phyloP scores from a whole-genome alignment of 2,888 invertebrate species.

The Phengaris arion region DNA sequence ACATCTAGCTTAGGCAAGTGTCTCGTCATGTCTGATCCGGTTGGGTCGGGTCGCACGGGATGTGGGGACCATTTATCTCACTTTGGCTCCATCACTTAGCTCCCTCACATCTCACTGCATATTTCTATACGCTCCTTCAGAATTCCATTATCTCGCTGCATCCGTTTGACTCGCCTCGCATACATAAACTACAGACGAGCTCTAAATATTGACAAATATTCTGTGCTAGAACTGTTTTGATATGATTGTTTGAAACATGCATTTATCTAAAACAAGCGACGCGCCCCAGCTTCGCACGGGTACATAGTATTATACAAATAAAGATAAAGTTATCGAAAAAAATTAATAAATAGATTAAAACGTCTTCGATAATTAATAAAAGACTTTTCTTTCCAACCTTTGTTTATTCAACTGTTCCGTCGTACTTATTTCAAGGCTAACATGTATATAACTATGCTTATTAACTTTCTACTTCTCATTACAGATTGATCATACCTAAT shows the following conservation, averaged over 20 bases:
- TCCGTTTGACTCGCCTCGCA: conserved; percentile 1
- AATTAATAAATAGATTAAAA: too few species aligned
- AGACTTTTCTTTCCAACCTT: too few species aligned
- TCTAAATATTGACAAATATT: conserved; percentile 9
- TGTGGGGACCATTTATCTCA: conserved; percentile 38
- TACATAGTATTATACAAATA: too few species aligned
- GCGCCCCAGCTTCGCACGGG: too few species aligned
- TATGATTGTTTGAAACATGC: neutral
- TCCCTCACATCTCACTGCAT: conserved; percentile 19
- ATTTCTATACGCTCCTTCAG: conserved; percentile 21
- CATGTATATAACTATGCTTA: too few species aligned
- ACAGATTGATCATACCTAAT: too few species aligned
- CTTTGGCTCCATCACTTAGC: conserved; percentile 37
- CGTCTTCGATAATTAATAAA: too few species aligned
- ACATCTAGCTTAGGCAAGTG: neutral
- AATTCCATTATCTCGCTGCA: conserved; percentile 21
- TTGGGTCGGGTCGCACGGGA: neutral
- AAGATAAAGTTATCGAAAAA: too few species aligned
- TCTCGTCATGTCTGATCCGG: neutral
- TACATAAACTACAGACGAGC: neutral
- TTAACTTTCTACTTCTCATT: too few species aligned
- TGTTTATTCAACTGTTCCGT: too few species aligned
- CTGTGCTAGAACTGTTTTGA: neutral
- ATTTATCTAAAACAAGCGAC: too few species aligned
- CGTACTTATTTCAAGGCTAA: too few species aligned